Conservation (phyloP, 1,140 invertebrate species). For the Papilio polyxenes region DNA sequence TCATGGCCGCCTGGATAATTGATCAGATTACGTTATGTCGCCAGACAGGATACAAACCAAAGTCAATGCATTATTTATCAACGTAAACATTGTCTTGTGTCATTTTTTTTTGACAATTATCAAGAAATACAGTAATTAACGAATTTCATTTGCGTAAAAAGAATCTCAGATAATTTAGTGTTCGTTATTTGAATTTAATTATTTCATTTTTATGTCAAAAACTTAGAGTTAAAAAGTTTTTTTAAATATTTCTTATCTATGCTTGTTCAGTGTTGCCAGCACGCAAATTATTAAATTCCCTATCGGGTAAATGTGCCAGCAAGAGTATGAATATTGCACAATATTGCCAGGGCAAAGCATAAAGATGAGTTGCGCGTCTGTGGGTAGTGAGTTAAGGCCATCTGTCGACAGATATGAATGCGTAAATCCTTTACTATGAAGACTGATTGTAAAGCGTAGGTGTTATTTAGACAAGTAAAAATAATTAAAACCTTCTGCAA, state of each 20-base stretch:
- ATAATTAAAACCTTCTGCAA: conserved; percentile 43
- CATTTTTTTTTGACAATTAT: conserved; percentile 30
- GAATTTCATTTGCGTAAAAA: conserved; percentile 35
- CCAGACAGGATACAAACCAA: conserved; percentile 71
- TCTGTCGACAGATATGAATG: conserved; percentile 68
- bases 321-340: conserved; percentile 60
- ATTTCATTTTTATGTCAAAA: neutral
- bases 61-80: conserved; percentile 76
- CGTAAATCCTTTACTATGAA: conserved; percentile 53
- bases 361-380: conserved; percentile 63
- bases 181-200: conserved; percentile 33
- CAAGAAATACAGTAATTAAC: conserved; percentile 34
- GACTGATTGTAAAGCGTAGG: conserved; percentile 60
- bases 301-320: conserved; percentile 65
- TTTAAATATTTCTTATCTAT: neutral
- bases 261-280: neutral
- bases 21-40: conserved; percentile 77
- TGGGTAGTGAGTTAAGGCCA: conserved; percentile 72
- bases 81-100: conserved; percentile 54
- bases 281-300: conserved; percentile 44
- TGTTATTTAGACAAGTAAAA: conserved; percentile 53
- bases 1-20: conserved; percentile 69
- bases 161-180: conserved; percentile 53
- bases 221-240: neutral
- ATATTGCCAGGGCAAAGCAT: conserved; percentile 58